A percentile compares a stretch with the other conserved stretches of the same genome.
These are phyloP conservation scores for Drosophila nr. perissopoda DNA, from an alignment of 2,888 invertebrate genomes.

Conservation along the genomic window DNA sequence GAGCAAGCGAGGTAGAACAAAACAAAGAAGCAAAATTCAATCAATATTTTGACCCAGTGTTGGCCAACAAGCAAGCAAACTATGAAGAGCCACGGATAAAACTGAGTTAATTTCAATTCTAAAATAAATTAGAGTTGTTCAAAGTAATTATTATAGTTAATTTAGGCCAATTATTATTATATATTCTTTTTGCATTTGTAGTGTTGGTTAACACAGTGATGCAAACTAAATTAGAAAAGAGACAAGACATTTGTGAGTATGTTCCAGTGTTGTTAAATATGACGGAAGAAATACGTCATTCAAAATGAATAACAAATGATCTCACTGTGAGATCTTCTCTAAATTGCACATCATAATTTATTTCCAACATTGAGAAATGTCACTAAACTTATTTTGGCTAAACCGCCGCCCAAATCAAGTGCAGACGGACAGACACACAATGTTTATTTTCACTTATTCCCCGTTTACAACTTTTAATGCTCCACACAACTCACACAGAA, in stretches of 20 bases:
- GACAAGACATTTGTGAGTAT: not conserved
- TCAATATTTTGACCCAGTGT: slow-evolving; percentile 40
- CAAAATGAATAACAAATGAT: not conserved
- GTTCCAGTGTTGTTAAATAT: not conserved
- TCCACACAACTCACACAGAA: slow-evolving; percentile 23
- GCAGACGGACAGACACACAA: slow-evolving; percentile 1
- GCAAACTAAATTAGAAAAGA: not conserved
- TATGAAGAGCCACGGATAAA: not conserved
- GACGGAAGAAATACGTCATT: not conserved
- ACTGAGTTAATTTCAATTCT: slow-evolving; percentile 4
- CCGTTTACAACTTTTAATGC: slow-evolving; percentile 39
- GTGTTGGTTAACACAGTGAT: not conserved
- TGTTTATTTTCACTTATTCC: slow-evolving; percentile 51
- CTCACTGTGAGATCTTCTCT: not conserved
- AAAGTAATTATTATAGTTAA: not conserved
- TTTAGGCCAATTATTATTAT: not conserved
- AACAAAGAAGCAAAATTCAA: slow-evolving; percentile 13
- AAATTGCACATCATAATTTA: not conserved
- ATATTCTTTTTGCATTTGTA: not conserved
- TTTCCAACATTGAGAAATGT: slow-evolving; percentile 28
- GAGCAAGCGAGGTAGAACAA: not conserved
- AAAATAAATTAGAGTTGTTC: not conserved
- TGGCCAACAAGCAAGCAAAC: slow-evolving; percentile 8
- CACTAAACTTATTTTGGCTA: slow-evolving; percentile 8
- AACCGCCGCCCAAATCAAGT: not conserved